A percentile compares a stretch with the other conserved stretches of the same genome.
These are phyloP conservation scores for Nasalis larvatus DNA, from an alignment of 2,113 vertebrate genomes.

Conservation along the genomic window DNA sequence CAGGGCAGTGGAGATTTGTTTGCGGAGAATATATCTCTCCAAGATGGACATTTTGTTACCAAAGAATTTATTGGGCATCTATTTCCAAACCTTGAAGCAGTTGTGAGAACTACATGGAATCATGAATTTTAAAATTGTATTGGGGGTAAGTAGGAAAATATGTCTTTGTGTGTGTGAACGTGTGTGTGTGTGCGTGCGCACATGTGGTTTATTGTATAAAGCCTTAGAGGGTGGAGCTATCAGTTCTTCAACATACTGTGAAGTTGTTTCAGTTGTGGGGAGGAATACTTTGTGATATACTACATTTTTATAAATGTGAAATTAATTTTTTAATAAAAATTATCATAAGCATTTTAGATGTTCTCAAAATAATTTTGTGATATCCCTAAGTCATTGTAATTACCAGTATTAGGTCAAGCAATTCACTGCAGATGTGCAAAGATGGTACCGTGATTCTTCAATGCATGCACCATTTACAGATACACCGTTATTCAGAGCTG, in stretches of 20 bases:
- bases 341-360: background rate
- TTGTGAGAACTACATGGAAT: no score
- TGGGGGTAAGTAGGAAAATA: no score
- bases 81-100: no score
- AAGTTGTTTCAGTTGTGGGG: background rate
- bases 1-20: background rate
- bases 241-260: background rate
- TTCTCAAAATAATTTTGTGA: background rate
- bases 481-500: background rate
- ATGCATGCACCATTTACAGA: background rate
- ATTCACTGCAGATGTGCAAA: background rate
- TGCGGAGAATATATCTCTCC: background rate
- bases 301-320: no score
- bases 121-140: no score
- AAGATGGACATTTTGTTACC: no score
- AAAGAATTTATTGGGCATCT: no score
- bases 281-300: background rate
- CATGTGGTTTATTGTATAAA: no score
- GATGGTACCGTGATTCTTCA: background rate
- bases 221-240: no score
- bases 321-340: no score
- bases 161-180: no score
- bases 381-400: background rate
- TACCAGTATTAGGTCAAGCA: background rate
- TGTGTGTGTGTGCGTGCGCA: no score